Evolutionary conservation across 2,113 vertebrate genomes (phyloP).

Genomic region (Cygnus buccinator): DNA sequence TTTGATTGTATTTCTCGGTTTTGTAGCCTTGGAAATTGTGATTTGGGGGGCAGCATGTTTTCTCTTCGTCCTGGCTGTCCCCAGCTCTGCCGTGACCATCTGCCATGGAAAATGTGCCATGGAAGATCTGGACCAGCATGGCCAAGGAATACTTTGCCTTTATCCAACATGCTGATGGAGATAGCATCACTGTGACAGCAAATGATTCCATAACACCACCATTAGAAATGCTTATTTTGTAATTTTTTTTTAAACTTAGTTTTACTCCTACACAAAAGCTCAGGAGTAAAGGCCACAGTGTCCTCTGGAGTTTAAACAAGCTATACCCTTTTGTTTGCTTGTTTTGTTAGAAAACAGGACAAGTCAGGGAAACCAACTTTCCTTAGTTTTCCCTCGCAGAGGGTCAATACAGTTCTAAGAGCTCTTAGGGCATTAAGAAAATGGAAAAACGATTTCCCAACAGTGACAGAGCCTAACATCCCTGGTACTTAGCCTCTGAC

Average conservation of each 20-base stretch:
- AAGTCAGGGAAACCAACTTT: background rate
- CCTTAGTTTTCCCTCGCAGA: background rate
- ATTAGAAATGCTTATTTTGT: background rate
- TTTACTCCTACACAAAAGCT: background rate
- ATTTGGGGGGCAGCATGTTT: background rate
- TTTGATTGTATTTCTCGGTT: conserved; percentile 29
- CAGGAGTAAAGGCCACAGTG: fast-evolving
- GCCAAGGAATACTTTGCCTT: background rate
- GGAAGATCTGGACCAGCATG: background rate
- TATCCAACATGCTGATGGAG: background rate
- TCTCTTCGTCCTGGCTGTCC: background rate
- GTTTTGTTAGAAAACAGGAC: background rate
- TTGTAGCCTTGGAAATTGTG: conserved; percentile 13
- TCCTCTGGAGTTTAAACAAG: background rate
- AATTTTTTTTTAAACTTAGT: background rate
- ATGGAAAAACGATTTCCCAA: background rate
- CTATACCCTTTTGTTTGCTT: background rate
- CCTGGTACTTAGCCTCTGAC: background rate
- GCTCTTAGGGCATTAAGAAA: background rate
- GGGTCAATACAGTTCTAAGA: background rate
- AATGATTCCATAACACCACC: background rate
- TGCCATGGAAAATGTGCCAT: background rate
- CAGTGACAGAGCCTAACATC: background rate
- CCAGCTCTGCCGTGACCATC: background rate
- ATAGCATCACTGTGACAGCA: background rate